These are phyloP conservation scores for Spilarctia lutea DNA, from an alignment of 2,888 invertebrate species.

Conservation along the genomic window DNA sequence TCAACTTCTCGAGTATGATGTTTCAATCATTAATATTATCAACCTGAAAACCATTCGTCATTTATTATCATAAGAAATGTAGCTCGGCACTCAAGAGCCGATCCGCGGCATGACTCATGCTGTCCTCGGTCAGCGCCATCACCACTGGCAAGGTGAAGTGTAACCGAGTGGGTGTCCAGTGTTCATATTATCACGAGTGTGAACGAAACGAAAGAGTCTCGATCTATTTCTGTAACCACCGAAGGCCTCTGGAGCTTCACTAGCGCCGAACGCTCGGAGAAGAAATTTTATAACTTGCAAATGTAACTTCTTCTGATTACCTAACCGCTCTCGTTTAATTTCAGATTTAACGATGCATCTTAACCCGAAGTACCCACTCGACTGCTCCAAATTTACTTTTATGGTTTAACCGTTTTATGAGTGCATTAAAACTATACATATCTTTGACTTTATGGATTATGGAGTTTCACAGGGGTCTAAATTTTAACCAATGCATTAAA, in stretches of 20 bases:
- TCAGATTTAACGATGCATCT: slow-evolving; percentile 41
- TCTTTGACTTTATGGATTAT: slow-evolving; percentile 17
- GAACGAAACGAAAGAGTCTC: slow-evolving; percentile 78
- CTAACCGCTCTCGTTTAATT: slow-evolving; percentile 60
- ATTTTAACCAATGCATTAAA: slow-evolving; percentile 25
- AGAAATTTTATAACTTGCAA: slow-evolving; percentile 73
- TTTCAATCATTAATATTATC: slow-evolving; percentile 32
- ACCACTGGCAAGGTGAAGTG: slow-evolving; percentile 82
- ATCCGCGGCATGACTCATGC: slow-evolving; percentile 70
- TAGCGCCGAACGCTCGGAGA: slow-evolving; percentile 60
- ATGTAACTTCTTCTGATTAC: slow-evolving; percentile 73
- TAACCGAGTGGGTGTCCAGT: slow-evolving; percentile 81
- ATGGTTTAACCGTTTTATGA: slow-evolving; percentile 23
- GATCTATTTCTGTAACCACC: slow-evolving; percentile 79
- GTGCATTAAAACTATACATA: slow-evolving; percentile 28
- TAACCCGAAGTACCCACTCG: slow-evolving; percentile 24
- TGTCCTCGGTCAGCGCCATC: slow-evolving; percentile 80
- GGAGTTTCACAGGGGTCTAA: slow-evolving; percentile 41
- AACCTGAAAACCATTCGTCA: slow-evolving; percentile 56
- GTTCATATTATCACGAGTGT: slow-evolving; percentile 82
- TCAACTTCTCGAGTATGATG: slow-evolving; percentile 19
- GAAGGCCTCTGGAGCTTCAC: slow-evolving; percentile 77
- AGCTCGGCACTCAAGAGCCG: slow-evolving; percentile 50
- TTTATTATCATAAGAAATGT: slow-evolving; percentile 47
- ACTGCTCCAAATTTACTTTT: slow-evolving; percentile 32